Conservation (phyloP, 1,140 invertebrate genomes). For the Battus philenor region DNA sequence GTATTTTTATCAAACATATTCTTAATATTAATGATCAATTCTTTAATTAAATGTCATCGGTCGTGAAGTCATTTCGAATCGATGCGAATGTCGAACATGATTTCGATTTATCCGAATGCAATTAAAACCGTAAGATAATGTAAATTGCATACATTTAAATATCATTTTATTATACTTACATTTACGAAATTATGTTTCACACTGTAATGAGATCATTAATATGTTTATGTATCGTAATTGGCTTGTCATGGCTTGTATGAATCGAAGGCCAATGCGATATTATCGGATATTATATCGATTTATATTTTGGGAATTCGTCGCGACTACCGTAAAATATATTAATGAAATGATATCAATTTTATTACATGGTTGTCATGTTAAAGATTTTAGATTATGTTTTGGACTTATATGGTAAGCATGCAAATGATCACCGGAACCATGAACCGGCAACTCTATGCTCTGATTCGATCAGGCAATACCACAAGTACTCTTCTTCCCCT, state of each 20-base stretch:
- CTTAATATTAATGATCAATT: conserved; percentile 8
- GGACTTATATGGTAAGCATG: no score
- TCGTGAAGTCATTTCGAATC: conserved; percentile 6
- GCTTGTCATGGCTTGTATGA: background rate
- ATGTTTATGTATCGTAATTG: conserved; percentile 14
- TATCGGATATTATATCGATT: background rate
- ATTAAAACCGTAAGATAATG: conserved; percentile 51
- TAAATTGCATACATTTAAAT: conserved; percentile 46
- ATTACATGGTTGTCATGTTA: no score
- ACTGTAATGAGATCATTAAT: conserved; percentile 27
- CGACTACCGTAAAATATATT: no score
- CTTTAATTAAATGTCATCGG: conserved; percentile 7
- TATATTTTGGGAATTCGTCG: no score
- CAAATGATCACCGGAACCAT: no score
- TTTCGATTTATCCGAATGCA: conserved; percentile 23
- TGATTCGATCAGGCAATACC: no score
- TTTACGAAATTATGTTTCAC: conserved; percentile 38
- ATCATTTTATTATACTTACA: conserved; percentile 47
- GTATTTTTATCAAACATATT: no score
- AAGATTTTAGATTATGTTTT: no score
- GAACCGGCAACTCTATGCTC: no score
- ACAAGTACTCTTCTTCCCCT: no score
- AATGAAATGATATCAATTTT: no score
- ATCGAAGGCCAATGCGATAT: background rate
- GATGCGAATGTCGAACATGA: conserved; percentile 8